Evolutionary conservation across 2,797 vertebrate species (phyloP).

Genomic region (Sebastes flavidus): DNA sequence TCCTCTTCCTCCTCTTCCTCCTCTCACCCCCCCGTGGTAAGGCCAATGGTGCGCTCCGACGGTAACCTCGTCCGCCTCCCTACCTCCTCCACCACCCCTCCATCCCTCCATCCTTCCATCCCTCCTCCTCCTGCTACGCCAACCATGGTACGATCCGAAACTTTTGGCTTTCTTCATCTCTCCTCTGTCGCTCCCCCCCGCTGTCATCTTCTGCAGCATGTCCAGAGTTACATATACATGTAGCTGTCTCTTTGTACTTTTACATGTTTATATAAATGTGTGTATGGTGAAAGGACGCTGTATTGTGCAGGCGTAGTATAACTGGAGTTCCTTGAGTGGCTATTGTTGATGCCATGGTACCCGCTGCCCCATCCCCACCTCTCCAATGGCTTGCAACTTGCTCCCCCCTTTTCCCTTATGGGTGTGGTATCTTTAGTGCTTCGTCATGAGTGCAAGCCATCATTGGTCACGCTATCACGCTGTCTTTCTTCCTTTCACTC

Average conservation of each 20-base stretch:
- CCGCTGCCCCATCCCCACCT: constrained; percentile 11
- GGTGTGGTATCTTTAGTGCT: constrained; percentile 60
- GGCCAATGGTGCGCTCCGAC: constrained; percentile 88
- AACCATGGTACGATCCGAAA: constrained; percentile 56
- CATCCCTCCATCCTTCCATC: constrained; percentile 54
- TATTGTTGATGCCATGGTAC: constrained; percentile 59
- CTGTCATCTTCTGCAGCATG: constrained; percentile 73
- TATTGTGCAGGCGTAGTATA: constrained; percentile 29
- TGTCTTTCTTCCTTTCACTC: constrained; percentile 37
- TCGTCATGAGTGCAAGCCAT: constrained; percentile 64
- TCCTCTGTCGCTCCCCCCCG: constrained; percentile 29
- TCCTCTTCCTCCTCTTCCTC: constrained; percentile 84
- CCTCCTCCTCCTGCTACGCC: constrained; percentile 50
- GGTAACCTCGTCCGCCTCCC: constrained; percentile 82
- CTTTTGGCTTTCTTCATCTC: constrained; percentile 39
- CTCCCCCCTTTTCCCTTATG: constrained; percentile 18
- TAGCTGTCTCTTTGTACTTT: constrained; percentile 21
- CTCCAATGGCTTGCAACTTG: constrained; percentile 48
- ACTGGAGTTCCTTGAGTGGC: constrained; percentile 53
- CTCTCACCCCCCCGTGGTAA: constrained; percentile 98
- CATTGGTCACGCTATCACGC: constrained; percentile 64
- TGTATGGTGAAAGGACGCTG: constrained; percentile 37
- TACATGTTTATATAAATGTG: constrained; percentile 29
- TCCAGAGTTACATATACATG: constrained; percentile 3
- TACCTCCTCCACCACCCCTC: constrained; percentile 61